Evolutionary conservation across 1,140 invertebrate genomes (phyloP), one percentile per base, ranked within the genome.

Genomic region (Scaptomyza montana): DNA sequence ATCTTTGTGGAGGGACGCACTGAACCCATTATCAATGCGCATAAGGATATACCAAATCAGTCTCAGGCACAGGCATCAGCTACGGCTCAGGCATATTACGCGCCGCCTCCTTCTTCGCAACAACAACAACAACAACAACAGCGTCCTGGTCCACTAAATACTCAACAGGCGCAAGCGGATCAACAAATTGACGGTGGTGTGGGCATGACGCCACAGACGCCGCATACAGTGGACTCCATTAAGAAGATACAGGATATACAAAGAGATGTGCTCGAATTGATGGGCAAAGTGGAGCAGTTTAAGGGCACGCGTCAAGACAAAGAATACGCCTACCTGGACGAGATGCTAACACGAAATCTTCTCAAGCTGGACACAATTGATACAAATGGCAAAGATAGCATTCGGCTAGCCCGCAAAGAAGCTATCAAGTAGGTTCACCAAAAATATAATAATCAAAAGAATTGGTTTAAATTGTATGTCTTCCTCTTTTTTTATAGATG

Each of bases 291-390:
- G 6, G 95, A 97, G 71, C 93, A 94, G 57, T 98, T 97, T 87
- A 93, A 86, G 33, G 97, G 97, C 3, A 93, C 93, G 57, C 94
- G 95, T 77, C 94, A 94, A 75, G 96, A 98, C 81, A 98, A 98
- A 92, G 94, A 96, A 60, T 99, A 98, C 82, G 93, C 97, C 30
- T 98, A 95, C 91, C 92, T 99, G 46, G 98, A 99, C 91, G 98
- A 99, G 92, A 98, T 98, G 97, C 92, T 99, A 12, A 99, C 98
- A 1, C 94, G 98, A 46, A 97, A 97, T 90, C 93, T 99, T 64
- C 94, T 99, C 3, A 97, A 98, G 91, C 92, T 99, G 64, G 98
- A 99, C 91, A 95, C 96, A 76, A 96, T 99, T 60, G 97, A 98
- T 85, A 97, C 97, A 0, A 97, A 98, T 67, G 97, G 97, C 1